Percentiles rank a stretch among this genome's conserved stretches.
These are phyloP conservation scores for Halesus radiatus DNA, from an alignment of 1,140 invertebrate genomes.

Conservation along the genomic window DNA sequence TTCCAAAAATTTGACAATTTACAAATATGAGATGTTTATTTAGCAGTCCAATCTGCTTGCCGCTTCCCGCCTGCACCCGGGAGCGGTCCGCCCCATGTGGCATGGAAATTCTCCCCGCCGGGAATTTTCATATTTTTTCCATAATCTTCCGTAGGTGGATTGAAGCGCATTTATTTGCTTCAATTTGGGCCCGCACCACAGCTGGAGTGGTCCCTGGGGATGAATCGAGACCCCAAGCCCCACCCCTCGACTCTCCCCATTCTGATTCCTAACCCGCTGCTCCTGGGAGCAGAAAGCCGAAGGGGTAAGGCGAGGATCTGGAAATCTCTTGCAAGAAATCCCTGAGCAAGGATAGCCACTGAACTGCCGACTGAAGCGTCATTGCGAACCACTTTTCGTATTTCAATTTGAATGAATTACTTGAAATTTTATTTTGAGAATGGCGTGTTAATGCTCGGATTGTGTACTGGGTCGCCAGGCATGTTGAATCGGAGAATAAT, in stretches of 20 bases:
- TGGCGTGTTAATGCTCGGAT: no score
- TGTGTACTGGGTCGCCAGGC: no score
- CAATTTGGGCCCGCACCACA: constrained; percentile 49
- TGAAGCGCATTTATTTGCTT: constrained; percentile 53
- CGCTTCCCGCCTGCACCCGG: not conserved
- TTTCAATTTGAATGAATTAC: constrained; percentile 27
- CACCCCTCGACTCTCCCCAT: not conserved
- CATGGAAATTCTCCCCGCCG: not conserved
- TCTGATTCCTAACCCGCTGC: no score
- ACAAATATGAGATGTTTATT: constrained; percentile 32
- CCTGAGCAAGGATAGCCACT: constrained; percentile 1
- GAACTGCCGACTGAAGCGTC: not conserved
- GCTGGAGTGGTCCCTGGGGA: constrained; percentile 42
- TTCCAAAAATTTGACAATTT: constrained; percentile 8
- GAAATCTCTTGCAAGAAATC: constrained; percentile 8
- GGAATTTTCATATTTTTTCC: constrained; percentile 45
- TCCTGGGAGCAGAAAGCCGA: not conserved
- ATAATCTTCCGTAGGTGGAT: constrained; percentile 38
- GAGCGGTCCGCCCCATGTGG: no score
- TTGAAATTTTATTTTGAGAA: not conserved
- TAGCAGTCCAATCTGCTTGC: constrained; percentile 6
- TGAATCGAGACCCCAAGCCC: not conserved
- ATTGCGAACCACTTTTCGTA: constrained; percentile 14
- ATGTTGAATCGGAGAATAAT: no score
- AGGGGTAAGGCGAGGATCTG: not conserved